phyloP scores from a whole-genome alignment of 2,888 invertebrate species.

The Leistus spinibarbis region DNA sequence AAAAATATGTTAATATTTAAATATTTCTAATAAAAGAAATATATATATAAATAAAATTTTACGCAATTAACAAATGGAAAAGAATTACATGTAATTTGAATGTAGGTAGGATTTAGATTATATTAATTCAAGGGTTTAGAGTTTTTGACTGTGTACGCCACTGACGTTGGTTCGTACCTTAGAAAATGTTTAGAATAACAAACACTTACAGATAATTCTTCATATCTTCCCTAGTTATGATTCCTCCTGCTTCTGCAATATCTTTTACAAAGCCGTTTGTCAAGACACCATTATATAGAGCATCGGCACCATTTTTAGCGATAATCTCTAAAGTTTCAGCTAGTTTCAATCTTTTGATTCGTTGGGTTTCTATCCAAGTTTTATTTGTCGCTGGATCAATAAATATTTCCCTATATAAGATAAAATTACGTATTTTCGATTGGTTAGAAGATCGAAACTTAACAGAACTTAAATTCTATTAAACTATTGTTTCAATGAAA shows the following conservation, averaged over 20 bases:
- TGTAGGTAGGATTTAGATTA: too few species aligned
- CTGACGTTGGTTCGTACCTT: too few species aligned
- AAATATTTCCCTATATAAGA: slow-evolving; percentile 49
- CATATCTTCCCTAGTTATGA: slow-evolving; percentile 80
- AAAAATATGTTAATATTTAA: slow-evolving; percentile 25
- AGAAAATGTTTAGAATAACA: background rate
- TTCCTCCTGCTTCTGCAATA: slow-evolving; percentile 66
- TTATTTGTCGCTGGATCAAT: slow-evolving; percentile 55
- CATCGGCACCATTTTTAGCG: slow-evolving; percentile 60
- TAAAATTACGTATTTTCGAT: background rate
- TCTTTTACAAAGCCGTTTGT: slow-evolving; percentile 55
- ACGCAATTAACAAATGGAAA: background rate
- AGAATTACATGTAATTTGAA: too few species aligned
- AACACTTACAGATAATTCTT: slow-evolving; percentile 67
- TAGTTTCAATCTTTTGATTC: slow-evolving; percentile 56
- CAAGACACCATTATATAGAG: slow-evolving; percentile 64
- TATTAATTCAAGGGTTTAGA: too few species aligned
- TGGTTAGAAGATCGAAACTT: background rate
- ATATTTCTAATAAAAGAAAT: background rate
- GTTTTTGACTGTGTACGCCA: too few species aligned
- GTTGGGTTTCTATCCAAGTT: slow-evolving; percentile 55
- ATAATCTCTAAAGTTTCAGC: slow-evolving; percentile 63
- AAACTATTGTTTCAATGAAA: too few species aligned
- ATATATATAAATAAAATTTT: background rate
- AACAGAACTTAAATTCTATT: too few species aligned